Base-by-base conservation (phyloP, 2,797 vertebrate species). In the Sebastolobus alascanus region DNA sequence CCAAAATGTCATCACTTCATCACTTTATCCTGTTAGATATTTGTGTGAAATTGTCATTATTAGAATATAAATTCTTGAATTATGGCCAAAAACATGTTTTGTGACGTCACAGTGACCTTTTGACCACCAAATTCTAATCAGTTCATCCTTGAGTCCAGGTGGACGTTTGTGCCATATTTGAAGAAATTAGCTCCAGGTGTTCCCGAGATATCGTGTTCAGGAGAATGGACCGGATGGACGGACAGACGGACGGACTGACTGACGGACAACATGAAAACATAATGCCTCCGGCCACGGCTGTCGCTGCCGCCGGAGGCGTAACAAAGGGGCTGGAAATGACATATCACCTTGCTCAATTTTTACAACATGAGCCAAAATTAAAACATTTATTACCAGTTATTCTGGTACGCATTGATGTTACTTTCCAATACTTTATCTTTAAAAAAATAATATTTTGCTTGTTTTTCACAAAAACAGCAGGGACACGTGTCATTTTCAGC, bases 101-200 rank as follows among this genome's bases (percentile, higher is more conserved):
- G 8, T 52, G 46, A 52, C 18, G 46, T 52, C 18, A 52, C 46
- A 0, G 46, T 52, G 46, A 52, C 18, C 46, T 52, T 52, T 52
- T 52, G 46, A 52, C 18, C 46, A 52, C 46, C 18, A 52, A 52
- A 52, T 20, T 52, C 46, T 9, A 0, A n/a, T 52, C 46, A 52
- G 31, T 52, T 50, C 46, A 52, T 52, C 46, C 8, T n/a, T n/a
- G 0, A 52, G 4, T 52, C 18, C 20, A 4, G 9, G 46, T 52
- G 46, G 18, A 52, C 18, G 1, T 52, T 52, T 52, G 8, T 2
- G 46, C 46, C 18, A 52, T n/a, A 52, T n/a, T 52, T 52, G 18
- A 52, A 52, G 46, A 52, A 52, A 52, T n/a, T 20, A 52, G 0
- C 46, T 0, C 46, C 20, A 0, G 0, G 46, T 52, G 0, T n/a